Conservation (phyloP, 2,888 invertebrate genomes). For the Diachrysia chrysitis region DNA sequence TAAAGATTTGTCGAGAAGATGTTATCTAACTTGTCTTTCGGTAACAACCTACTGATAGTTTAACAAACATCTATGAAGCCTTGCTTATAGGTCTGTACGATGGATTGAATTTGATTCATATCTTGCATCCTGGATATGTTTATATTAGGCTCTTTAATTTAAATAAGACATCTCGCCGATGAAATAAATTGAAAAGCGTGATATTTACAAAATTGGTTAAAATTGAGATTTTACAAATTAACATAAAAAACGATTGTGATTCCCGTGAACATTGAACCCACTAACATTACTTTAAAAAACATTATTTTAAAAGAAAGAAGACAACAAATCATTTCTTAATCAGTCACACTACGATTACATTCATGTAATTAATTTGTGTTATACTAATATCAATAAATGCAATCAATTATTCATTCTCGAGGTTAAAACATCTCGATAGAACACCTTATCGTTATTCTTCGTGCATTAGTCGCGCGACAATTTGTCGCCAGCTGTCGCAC, state of each 20-base stretch:
- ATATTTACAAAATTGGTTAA: too few species aligned
- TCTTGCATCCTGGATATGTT: slow-evolving; percentile 16
- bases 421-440: background rate
- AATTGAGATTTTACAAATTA: too few species aligned
- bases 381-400: background rate
- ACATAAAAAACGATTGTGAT: too few species aligned
- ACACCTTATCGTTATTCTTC: background rate
- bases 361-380: background rate
- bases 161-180: too few species aligned
- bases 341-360: background rate
- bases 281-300: background rate
- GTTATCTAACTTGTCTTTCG: too few species aligned
- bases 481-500: slow-evolving; percentile 34
- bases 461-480: slow-evolving; percentile 36
- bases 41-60: slow-evolving; percentile 22
- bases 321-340: background rate
- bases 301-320: background rate
- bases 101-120: slow-evolving; percentile 16
- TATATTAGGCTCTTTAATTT: too few species aligned
- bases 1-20: too few species aligned
- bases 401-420: background rate
- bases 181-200: too few species aligned
- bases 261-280: too few species aligned
- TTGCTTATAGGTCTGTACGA: slow-evolving; percentile 15
- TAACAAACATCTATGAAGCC: too few species aligned